Conservation (phyloP, 1,140 invertebrate genomes). For the Drosophila lacteicornis region DNA sequence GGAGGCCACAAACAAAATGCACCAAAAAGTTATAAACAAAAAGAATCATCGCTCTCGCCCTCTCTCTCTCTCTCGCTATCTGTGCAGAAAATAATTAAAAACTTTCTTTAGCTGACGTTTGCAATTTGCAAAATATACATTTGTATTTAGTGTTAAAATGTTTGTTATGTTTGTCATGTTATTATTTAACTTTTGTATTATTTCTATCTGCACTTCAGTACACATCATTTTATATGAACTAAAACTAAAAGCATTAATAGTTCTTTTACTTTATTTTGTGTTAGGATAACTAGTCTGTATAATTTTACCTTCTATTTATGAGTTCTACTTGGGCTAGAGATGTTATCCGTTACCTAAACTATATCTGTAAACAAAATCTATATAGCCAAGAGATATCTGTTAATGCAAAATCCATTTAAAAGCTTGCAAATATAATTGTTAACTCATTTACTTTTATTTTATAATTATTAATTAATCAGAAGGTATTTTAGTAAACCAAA, state of each 20-base stretch:
- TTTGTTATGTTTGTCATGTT: background rate
- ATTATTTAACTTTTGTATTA: too few species aligned
- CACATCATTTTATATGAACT: too few species aligned
- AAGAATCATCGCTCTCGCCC: background rate
- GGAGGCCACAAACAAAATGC: background rate
- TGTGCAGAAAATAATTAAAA: slow-evolving; percentile 9
- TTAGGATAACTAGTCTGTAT: too few species aligned
- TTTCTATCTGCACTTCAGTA: too few species aligned
- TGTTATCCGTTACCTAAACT: background rate
- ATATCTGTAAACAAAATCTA: background rate
- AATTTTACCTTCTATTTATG: background rate
- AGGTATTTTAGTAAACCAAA: background rate
- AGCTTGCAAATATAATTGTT: background rate
- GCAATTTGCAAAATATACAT: slow-evolving; percentile 34
- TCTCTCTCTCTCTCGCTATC: slow-evolving; percentile 3
- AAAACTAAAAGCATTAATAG: too few species aligned
- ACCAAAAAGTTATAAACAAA: slow-evolving; percentile 5
- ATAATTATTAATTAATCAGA: background rate
- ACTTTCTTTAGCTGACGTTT: slow-evolving; percentile 76
- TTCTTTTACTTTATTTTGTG: too few species aligned
- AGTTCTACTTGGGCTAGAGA: background rate
- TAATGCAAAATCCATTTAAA: background rate
- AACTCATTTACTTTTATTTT: background rate
- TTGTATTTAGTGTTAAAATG: background rate
- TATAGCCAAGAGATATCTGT: background rate